Base-by-base conservation (phyloP, 1,140 invertebrate genomes). In the Calliopsis andreniformis region DNA sequence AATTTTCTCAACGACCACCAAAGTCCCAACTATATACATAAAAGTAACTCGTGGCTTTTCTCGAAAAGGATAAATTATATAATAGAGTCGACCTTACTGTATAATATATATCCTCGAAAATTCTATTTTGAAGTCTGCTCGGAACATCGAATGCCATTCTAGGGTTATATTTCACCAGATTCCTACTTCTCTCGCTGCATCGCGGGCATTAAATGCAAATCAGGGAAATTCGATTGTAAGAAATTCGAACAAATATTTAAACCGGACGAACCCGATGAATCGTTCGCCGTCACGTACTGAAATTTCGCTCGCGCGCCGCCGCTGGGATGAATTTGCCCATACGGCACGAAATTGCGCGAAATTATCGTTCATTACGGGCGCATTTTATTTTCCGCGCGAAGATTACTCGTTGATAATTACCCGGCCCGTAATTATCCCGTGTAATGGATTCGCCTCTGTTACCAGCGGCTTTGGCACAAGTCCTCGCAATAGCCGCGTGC, bases 161-260 rank as follows among this genome's bases (percentile, higher is more conserved):
- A 14, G 18, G 18, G 12, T 47, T 68, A 53, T 67, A 80, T 80
- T 80, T 76, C 71, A 51, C 5, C 42, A 20, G 32, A 68, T 75
- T 79, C 28, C 35, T 20, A 56, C 55, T 25, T 12, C 4, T 2
- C 20, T 7, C 28, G 25, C 12, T 5, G 0, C 14, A 12, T 14
- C 23, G 35, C 12, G 4, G 10, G 3, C 32, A 42, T 69, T 47
- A 64, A 49, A 76, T 63, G 30, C 49, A 56, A 59, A 81, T 81
- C 43, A 28, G n/a, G 42, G 18, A 42, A 68, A 62, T 59, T 35
- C 39, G 14, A 51, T 51, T 35, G 55, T 30, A 71, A 62, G 30
- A 47, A n/a, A 61, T 71, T 62, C 43, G 32, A n/a, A 32, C n/a
- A 64, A 55, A 55, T 53, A 73, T 55, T 62, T 61, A 64, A 25